Evolutionary conservation across 2,888 invertebrate species (phyloP), one percentile per base, ranked within the genome.

Genomic region (Rhyacophila evoluta): DNA sequence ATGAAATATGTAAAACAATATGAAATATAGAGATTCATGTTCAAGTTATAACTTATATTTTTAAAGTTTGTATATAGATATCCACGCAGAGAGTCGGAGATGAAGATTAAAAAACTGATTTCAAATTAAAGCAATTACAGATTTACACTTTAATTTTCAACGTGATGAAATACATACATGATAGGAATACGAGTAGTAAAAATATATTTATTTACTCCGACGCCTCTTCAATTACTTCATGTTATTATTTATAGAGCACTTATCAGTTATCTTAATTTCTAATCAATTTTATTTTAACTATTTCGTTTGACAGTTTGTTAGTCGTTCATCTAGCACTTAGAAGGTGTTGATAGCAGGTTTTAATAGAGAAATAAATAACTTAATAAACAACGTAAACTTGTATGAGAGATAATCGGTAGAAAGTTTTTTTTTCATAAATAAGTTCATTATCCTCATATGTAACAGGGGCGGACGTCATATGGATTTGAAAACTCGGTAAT

Each of bases 231-330:
- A 55, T 55, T 55, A 55, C 19, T 19, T 19, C 10, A 5, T 55
- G 19, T 25, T 55, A 55, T 55, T 55, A 55, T 25, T 41, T 55
- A 55, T 55, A 55, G 19, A 55, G 55, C 19, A 55, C 55, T 55
- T 25, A 19, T 19, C 55, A 10, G 19, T 19, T 55, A 55, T 55
- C 55, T 55, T 55, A 55, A 55, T 55, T 55, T 55, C 10, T 19
- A 55, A 55, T 55, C 55, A 19, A 15, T 55, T 41, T 55, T 25
- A 55, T 55, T 55, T 55, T 19, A n/a, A 55, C 55, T 55, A 55
- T 55, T 55, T 19, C 19, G 15, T 55, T 55, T 55, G 15, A 55
- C 55, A 8, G 55, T 55, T 39, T 10, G 55, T 10, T 55, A 2
- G 55, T 5, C 2, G 19, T 55, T 5, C 0, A 25, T 19, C 1